Evolutionary conservation across 2,888 invertebrate genomes (phyloP), one percentile per base, ranked within the genome.

Genomic region (Phengaris alcon): DNA sequence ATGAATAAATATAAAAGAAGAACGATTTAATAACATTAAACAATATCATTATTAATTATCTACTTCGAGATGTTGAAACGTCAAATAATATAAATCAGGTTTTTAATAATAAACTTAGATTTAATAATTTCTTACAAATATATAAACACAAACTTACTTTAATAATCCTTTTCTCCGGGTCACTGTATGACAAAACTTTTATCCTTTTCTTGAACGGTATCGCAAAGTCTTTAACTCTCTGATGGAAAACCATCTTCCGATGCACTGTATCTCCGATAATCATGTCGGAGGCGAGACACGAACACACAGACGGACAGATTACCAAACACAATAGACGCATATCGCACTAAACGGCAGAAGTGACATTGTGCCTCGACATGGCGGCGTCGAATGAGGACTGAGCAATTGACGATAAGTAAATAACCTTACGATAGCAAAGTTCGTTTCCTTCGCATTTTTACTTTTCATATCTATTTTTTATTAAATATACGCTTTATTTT

Each of bases 201-300:
- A 93, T 88, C 77, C 91, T 86, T 81, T 93, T 93, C 84, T 88
- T 91, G 79, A 93, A 93, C 0, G 93, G 93, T 84, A 93, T 90
- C 44, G 93, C 93, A 54, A 91, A 90, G 75, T 92, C 91, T 81
- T 93, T 93, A 48, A 93, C 85, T 80, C 93, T 88, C 79, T 93
- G 89, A 77, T 93, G 93, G 80, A 91, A 93, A 76, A 93, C 90
- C 93, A 93, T 91, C 83, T 93, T 93, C 78, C 89, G 86, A 79
- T 91, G 93, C 79, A 93, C 91, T 2, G 88, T 91, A 78, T 93
- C 93, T 70, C 93, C 93, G 35, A 89, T 82, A 77, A 93, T 90
- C 93, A 93, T 93, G 79, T 93, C 93, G 84, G 81, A 86, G 77
- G 84, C 81, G 78, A 82, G 75, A 69, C 82, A 84, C 85, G 87